Percentiles rank a stretch among this genome's conserved stretches.
Conservation (phyloP, 1,140 invertebrate species). For the Trichonephila clavata region DNA sequence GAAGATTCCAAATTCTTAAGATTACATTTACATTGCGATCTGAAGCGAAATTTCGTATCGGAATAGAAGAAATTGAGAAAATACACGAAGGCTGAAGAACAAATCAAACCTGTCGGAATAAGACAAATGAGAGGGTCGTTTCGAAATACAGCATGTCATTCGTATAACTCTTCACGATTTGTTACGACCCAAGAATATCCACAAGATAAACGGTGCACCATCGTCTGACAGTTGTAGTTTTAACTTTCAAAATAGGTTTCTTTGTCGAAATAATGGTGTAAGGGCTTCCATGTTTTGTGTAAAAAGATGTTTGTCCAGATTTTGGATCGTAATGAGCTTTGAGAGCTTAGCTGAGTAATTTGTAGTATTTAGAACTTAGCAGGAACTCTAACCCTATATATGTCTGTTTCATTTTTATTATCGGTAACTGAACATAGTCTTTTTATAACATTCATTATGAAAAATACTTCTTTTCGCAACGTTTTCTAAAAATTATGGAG, state of each 20-base stretch:
- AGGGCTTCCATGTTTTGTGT: background rate
- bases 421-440: too few relatives aligned
- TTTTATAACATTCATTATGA: too few relatives aligned
- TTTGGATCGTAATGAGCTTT: too few relatives aligned
- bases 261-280: background rate
- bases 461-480: too few relatives aligned
- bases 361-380: too few relatives aligned
- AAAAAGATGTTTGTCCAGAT: too few relatives aligned
- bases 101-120: conserved; percentile 1
- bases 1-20: background rate
- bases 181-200: background rate
- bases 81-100: background rate
- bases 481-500: too few relatives aligned
- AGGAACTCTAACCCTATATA: too few relatives aligned
- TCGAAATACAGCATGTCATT: conserved; percentile 23
- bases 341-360: too few relatives aligned
- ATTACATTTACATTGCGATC: background rate
- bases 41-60: background rate
- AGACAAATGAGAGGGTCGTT: conserved; percentile 38
- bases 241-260: background rate
- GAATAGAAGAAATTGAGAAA: background rate
- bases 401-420: rapidly evolving
- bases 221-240: conserved; percentile 28
- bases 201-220: background rate
- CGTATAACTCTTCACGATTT: background rate